Evolutionary conservation across 1,140 invertebrate genomes (phyloP).

Genomic region (Procambarus virginalis): DNA sequence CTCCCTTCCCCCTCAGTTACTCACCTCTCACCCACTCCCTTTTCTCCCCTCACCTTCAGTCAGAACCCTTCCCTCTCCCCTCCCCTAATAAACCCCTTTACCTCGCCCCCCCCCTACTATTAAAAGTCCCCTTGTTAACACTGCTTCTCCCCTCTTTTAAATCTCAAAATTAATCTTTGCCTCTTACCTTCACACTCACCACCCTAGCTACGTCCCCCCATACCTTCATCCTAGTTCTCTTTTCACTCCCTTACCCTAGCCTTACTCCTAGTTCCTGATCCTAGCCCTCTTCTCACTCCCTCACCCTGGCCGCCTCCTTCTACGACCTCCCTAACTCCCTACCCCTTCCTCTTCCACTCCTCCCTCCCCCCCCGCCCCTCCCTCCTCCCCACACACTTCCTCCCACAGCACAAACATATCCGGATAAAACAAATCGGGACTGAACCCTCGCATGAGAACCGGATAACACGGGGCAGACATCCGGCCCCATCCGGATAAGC

Average conservation of each 20-base stretch:
- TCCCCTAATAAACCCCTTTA: background rate
- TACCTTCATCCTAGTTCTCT: too few relatives aligned
- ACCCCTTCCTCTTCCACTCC: background rate
- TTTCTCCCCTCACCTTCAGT: background rate
- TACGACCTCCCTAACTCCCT: too few relatives aligned
- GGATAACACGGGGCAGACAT: background rate
- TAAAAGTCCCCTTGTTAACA: too few relatives aligned
- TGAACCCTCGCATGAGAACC: background rate
- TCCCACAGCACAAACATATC: background rate
- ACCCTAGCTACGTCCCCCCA: too few relatives aligned
- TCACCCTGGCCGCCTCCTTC: background rate
- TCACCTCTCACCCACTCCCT: background rate
- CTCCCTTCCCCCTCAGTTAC: background rate
- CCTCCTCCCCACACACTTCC: background rate
- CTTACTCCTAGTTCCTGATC: too few relatives aligned
- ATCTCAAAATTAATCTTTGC: background rate
- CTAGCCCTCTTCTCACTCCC: background rate
- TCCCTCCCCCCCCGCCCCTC: background rate
- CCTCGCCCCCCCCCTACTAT: too few relatives aligned
- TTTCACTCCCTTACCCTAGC: conserved; percentile 3
- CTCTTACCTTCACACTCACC: too few relatives aligned
- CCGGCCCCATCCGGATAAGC: background rate
- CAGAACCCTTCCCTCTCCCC: background rate
- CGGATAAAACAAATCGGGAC: background rate
- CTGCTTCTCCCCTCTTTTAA: background rate